Evolutionary conservation across 2,888 invertebrate species (phyloP).

Genomic region (Lamellibrachia columna): DNA sequence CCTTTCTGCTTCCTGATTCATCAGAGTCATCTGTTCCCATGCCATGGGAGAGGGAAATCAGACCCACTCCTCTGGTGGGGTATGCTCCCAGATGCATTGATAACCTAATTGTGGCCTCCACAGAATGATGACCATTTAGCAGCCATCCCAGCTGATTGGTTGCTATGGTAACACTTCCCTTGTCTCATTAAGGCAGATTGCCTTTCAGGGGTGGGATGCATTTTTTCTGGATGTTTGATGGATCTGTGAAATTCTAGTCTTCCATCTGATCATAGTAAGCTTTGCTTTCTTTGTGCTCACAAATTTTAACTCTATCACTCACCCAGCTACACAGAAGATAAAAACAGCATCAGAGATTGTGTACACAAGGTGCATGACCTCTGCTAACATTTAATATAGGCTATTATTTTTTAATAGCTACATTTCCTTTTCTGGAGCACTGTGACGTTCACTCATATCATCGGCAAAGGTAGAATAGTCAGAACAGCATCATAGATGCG

Average conservation of each 20-base stretch:
- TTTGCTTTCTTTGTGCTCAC: neutral
- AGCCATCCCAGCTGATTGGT: constrained; percentile 12
- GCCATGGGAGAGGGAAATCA: neutral
- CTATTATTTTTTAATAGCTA: too few relatives aligned
- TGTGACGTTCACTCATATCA: too few relatives aligned
- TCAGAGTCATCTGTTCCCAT: neutral
- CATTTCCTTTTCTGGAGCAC: too few relatives aligned
- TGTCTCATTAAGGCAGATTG: constrained; percentile 6
- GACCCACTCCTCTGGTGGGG: neutral
- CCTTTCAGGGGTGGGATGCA: neutral
- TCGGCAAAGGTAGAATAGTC: too few relatives aligned
- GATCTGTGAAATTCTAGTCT: neutral
- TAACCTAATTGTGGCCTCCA: neutral
- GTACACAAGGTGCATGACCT: too few relatives aligned
- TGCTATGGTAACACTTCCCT: neutral
- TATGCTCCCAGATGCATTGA: neutral
- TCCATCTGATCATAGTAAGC: neutral
- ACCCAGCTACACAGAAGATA: too few relatives aligned
- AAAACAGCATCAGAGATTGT: too few relatives aligned
- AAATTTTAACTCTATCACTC: too few relatives aligned
- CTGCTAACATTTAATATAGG: too few relatives aligned
- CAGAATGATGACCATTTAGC: constrained; percentile 4
- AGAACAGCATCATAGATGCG: too few relatives aligned
- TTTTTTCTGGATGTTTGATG: neutral
- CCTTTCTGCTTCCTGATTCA: neutral